A percentile compares a stretch with the other conserved stretches of the same genome.
These are phyloP conservation scores for Hozukius guyotensis DNA, from an alignment of 2,797 vertebrate genomes.

Conservation along the genomic window DNA sequence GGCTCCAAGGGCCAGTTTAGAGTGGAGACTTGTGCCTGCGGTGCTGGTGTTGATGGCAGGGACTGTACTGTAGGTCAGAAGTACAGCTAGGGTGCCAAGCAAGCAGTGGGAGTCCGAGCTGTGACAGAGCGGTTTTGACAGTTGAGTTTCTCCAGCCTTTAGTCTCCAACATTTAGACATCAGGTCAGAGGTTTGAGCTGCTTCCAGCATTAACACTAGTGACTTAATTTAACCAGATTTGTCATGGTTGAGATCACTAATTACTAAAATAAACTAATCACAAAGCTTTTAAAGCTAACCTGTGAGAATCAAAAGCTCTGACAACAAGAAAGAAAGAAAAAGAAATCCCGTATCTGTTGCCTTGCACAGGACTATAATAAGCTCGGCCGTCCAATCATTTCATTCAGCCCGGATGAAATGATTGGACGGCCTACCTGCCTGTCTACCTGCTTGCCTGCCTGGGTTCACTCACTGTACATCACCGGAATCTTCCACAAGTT, in stretches of 20 bases:
- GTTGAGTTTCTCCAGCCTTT: slow-evolving; percentile 7
- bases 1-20: slow-evolving; percentile 52
- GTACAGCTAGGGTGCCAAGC: slow-evolving; percentile 25
- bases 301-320: too few relatives aligned
- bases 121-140: slow-evolving; percentile 41
- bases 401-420: too few relatives aligned
- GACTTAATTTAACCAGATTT: not conserved
- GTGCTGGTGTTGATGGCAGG: slow-evolving; percentile 47
- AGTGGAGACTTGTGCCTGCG: slow-evolving; percentile 57
- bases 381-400: too few relatives aligned
- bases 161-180: slow-evolving; percentile 30
- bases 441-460: too few relatives aligned
- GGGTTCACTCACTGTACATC: too few relatives aligned
- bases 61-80: slow-evolving; percentile 41
- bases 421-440: too few relatives aligned
- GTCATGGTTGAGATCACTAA: not conserved
- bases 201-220: not conserved
- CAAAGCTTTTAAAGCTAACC: not conserved
- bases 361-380: too few relatives aligned
- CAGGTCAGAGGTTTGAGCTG: slow-evolving; percentile 19
- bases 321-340: too few relatives aligned
- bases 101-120: slow-evolving; percentile 35
- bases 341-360: too few relatives aligned
- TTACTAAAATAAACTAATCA: not conserved
- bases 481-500: too few relatives aligned